Percentiles rank a stretch among this genome's conserved stretches.
These are phyloP conservation scores for Cotesia vestalis DNA, from an alignment of 1,140 invertebrate species.

Conservation along the genomic window DNA sequence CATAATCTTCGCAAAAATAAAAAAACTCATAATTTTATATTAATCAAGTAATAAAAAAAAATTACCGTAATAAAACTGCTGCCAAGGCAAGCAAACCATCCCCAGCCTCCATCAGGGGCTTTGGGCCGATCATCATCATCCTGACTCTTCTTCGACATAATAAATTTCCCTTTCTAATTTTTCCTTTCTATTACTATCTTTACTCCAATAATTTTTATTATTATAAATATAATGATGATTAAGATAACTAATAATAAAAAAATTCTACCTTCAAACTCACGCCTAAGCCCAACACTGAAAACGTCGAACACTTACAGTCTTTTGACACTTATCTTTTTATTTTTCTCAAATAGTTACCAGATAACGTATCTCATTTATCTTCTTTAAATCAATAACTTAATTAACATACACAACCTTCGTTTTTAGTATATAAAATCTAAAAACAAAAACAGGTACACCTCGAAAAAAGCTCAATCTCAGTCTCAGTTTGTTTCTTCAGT, in stretches of 20 bases:
- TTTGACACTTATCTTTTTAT: conserved; percentile 18
- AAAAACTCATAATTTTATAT: background rate
- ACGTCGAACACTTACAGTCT: background rate
- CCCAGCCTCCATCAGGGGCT: conserved; percentile 80
- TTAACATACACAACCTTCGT: conserved; percentile 18
- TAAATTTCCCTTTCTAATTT: background rate
- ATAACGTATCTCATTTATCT: conserved; percentile 27
- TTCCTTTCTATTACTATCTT: background rate
- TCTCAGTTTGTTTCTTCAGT: no score
- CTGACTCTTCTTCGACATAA: conserved; percentile 14
- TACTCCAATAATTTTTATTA: no score
- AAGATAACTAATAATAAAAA: background rate
- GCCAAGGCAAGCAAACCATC: conserved; percentile 82
- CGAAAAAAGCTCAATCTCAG: no score
- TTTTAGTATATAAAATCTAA: background rate
- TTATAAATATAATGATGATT: no score
- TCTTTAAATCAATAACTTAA: background rate
- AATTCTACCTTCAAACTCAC: conserved; percentile 8
- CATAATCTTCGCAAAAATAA: background rate
- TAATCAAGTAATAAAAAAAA: background rate
- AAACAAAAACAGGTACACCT: no score
- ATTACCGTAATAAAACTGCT: conserved; percentile 82
- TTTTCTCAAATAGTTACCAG: background rate
- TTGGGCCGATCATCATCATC: conserved; percentile 31
- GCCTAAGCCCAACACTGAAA: background rate